Base-by-base conservation (phyloP, 1,140 invertebrate species). In the Eubasilissa regina region DNA sequence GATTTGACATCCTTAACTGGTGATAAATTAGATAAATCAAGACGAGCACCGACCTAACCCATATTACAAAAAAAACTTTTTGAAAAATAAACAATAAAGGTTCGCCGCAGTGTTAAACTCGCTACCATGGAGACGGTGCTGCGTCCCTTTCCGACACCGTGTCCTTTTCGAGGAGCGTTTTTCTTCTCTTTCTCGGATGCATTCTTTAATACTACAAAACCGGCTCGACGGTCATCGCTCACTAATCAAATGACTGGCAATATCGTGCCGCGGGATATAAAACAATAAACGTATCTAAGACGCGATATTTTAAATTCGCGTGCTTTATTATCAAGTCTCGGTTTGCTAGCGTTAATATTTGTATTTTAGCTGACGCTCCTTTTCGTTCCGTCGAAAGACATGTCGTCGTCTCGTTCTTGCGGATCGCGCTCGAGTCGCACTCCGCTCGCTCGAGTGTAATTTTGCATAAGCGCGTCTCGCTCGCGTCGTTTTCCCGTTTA, bases 61-160 rank as follows among this genome's bases (percentile, higher is more conserved):
- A 68, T 8, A 68, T 68, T 17, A 44, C 13, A 64, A 64, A 25
- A 64, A 64, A 44, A 64, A 64, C 0, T 64, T 44, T 0, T 11
- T 15, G 10, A 68, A 68, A 45, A 47, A 68, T 68, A 68, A 68
- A 68, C 60, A 64, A 64, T 64, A 25, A 64, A 64, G n/a, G 25
- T 8, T n/a, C 19, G 35, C 43, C 9, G 25, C 25, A 35, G 25
- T 35, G 25, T 35, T 35, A 35, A n/a, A 35, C 25, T 35, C 25
- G 64, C 15, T 45, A 68, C 64, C 64, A 68, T 68, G 64, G 64
- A 47, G n/a, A 68, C 44, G 35, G 44, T 68, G 7, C 21, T 45
- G n/a, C 35, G 60, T 64, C 60, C 35, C 60, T 64, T 64, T 64
- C 9, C 15, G n/a, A n/a, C 64, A 9, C 0, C 3, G n/a, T 51